phyloP scores from a whole-genome alignment of 2,888 invertebrate genomes.

The Rhimphoctona megacephalus region DNA sequence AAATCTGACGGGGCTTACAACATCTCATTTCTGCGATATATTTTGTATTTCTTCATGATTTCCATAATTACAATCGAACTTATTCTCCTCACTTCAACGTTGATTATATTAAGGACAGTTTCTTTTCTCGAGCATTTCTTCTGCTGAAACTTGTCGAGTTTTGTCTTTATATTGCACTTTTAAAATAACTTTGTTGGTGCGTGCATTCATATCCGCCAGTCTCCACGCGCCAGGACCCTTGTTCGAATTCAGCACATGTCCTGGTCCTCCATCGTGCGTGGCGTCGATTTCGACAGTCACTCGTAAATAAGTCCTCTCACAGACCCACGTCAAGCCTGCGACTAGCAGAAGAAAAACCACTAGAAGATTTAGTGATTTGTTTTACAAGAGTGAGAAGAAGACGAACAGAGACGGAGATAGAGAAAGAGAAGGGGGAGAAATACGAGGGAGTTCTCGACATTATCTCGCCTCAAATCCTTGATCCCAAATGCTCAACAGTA shows the following conservation, averaged over 20 bases:
- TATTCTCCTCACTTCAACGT: background rate
- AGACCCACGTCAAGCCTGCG: slow-evolving; percentile 18
- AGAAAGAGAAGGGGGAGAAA: slow-evolving; percentile 14
- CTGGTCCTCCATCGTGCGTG: slow-evolving; percentile 62
- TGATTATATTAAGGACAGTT: background rate
- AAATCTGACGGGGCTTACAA: background rate
- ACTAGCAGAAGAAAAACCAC: slow-evolving; percentile 32
- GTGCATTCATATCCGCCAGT: slow-evolving; percentile 34
- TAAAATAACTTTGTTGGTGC: slow-evolving; percentile 19
- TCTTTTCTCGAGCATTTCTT: background rate
- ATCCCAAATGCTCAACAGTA: slow-evolving; percentile 22
- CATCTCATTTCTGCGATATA: background rate
- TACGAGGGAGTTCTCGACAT: slow-evolving; percentile 23
- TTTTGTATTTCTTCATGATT: background rate
- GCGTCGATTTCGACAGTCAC: slow-evolving; percentile 64
- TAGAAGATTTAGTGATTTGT: slow-evolving; percentile 47
- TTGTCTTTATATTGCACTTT: background rate
- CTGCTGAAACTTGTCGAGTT: no score
- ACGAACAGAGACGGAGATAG: slow-evolving; percentile 9
- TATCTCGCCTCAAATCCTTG: slow-evolving; percentile 22
- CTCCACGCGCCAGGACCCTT: slow-evolving; percentile 58
- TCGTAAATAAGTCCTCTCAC: slow-evolving; percentile 71
- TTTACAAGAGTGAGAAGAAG: slow-evolving; percentile 20
- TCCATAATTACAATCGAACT: background rate
- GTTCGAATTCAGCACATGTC: slow-evolving; percentile 79